These are phyloP conservation scores for Halictus ligatus DNA, from an alignment of 2,888 invertebrate species.

Conservation along the genomic window DNA sequence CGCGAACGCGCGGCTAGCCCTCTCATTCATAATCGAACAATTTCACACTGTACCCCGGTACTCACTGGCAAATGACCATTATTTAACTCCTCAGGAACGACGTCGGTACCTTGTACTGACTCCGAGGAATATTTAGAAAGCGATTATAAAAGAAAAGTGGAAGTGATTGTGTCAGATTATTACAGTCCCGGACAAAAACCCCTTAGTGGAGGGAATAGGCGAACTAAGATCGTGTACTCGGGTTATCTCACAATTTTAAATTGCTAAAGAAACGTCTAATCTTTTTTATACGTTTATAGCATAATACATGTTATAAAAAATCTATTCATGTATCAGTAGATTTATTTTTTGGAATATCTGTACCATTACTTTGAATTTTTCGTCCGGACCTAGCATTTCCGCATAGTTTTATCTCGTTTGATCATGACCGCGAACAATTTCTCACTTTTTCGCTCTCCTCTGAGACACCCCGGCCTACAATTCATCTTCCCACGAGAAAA, in stretches of 20 bases:
- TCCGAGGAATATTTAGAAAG: too few species aligned
- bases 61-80: not conserved
- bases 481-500: not conserved
- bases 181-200: too few species aligned
- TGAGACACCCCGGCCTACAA: not conserved
- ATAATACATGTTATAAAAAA: too few species aligned
- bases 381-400: not conserved
- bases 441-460: not conserved
- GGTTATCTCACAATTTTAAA: not conserved
- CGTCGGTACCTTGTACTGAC: too few species aligned
- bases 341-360: not conserved
- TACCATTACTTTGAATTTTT: not conserved
- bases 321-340: not conserved
- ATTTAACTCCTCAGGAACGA: not conserved
- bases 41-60: not conserved
- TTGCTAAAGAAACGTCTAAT: too few species aligned
- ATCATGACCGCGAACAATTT: not conserved
- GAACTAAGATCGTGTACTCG: too few species aligned
- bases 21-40: not conserved
- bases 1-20: not conserved
- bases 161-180: too few species aligned
- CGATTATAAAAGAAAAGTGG: too few species aligned
- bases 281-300: too few species aligned
- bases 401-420: not conserved
- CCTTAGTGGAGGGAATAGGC: too few species aligned